These are phyloP conservation scores for Pseudomyrmex concolor DNA, from an alignment of 1,140 invertebrate species.

Conservation along the genomic window DNA sequence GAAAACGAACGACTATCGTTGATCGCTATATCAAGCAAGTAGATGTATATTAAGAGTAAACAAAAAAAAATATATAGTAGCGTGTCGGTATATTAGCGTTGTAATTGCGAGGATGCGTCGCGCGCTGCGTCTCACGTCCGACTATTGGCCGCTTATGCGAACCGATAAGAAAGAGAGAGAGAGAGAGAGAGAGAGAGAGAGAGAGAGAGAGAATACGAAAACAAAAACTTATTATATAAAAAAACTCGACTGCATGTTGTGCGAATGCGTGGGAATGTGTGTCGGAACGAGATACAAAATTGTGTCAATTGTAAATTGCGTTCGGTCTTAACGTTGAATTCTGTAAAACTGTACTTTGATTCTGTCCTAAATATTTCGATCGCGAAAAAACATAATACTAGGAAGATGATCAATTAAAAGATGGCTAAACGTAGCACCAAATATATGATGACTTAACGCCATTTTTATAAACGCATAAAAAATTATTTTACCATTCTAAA, in stretches of 20 bases:
- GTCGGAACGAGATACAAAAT: conserved; percentile 38
- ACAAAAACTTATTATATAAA: conserved; percentile 28
- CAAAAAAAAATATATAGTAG: conserved; percentile 72
- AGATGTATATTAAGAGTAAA: conserved; percentile 69
- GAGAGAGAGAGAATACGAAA: not conserved
- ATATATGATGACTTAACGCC: no score
- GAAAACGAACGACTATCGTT: conserved; percentile 67
- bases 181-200: not conserved
- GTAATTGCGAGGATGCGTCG: conserved; percentile 60
- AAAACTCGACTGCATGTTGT: conserved; percentile 29
- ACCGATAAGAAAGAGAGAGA: conserved; percentile 42
- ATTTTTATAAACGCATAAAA: no score
- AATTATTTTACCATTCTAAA: no score
- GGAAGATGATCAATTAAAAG: no score
- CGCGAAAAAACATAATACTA: no score
- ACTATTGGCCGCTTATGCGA: conserved; percentile 69
- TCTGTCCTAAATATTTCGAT: no score
- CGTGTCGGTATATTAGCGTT: conserved; percentile 69
- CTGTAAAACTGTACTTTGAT: not conserved
- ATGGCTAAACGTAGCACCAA: no score
- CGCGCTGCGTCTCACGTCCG: conserved; percentile 44
- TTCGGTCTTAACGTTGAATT: conserved; percentile 45
- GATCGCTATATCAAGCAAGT: conserved; percentile 73
- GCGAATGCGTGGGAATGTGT: conserved; percentile 8
- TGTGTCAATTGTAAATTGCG: conserved; percentile 69